Conservation (phyloP, 2,797 vertebrate genomes). For the Ctenopoma multispine region DNA sequence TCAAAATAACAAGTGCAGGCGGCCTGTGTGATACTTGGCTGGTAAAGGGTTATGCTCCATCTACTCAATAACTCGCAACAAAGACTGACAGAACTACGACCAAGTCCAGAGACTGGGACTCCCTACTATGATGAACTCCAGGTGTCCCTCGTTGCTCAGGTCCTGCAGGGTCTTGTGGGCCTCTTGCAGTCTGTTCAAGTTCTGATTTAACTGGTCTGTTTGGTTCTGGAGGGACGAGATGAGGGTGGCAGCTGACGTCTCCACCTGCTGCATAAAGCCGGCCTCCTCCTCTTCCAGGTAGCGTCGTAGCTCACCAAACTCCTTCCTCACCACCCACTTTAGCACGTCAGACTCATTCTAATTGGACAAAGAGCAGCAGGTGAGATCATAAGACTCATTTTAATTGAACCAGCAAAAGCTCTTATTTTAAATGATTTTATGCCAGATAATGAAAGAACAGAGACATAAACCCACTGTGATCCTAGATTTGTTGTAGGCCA, state of each 20-base stretch:
- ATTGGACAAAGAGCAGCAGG: constrained; percentile 28
- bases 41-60: no score
- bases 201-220: constrained; percentile 79
- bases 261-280: constrained; percentile 82
- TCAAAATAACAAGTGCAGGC: no score
- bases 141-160: constrained; percentile 82
- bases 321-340: constrained; percentile 88
- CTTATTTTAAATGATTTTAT: neutral
- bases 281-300: constrained; percentile 88
- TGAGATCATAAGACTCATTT: neutral
- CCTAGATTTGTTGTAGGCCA: constrained; percentile 88
- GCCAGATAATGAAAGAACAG: neutral
- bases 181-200: constrained; percentile 78
- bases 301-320: constrained; percentile 88
- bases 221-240: constrained; percentile 86
- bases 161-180: constrained; percentile 79
- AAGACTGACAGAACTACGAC: no score
- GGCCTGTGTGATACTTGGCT: no score
- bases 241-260: constrained; percentile 80
- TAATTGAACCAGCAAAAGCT: neutral
- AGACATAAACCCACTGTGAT: constrained; percentile 80
- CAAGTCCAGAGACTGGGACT: no score
- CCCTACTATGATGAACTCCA: constrained; percentile 86
- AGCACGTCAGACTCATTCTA: constrained; percentile 90
- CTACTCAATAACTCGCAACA: no score